phyloP scores from a whole-genome alignment of 2,888 invertebrate species.

The Zygaena filipendulae region DNA sequence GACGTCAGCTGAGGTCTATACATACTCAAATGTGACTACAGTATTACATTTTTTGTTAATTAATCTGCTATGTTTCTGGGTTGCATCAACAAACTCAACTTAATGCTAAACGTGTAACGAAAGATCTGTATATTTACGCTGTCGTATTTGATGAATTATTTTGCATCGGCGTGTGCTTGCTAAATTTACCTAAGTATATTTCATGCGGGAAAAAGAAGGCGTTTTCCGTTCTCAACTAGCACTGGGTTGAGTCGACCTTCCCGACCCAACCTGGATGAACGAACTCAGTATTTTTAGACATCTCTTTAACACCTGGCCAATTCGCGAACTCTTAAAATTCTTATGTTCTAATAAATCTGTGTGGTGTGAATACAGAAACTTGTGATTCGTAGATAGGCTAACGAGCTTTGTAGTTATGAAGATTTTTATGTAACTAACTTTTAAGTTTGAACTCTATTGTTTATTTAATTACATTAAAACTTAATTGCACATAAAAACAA shows the following conservation, averaged over 20 bases:
- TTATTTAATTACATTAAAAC: no score
- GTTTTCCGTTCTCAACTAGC: conserved; percentile 2
- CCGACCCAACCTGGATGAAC: conserved; percentile 34
- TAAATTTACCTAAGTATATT: conserved; percentile 11
- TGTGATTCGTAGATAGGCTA: no score
- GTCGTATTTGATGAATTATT: conserved; percentile 18
- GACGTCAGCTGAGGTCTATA: neutral
- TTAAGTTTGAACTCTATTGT: no score
- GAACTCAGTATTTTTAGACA: conserved; percentile 56
- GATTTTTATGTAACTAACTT: no score
- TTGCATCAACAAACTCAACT: conserved; percentile 24
- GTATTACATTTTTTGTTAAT: no score
- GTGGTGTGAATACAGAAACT: no score
- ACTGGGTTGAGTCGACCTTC: conserved; percentile 30
- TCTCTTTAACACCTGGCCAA: conserved; percentile 38
- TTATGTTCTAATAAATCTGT: neutral
- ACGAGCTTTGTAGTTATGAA: no score
- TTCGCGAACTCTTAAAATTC: conserved; percentile 33
- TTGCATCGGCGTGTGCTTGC: conserved; percentile 3
- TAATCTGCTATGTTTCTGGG: conserved; percentile 4
- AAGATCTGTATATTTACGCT: conserved; percentile 40
- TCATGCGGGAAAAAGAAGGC: conserved; percentile 16
- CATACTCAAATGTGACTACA: no score
- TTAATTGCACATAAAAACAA: no score
- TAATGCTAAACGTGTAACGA: conserved; percentile 58